A percentile compares a stretch with the other conserved stretches of the same genome.
Evolutionary conservation across 2,888 invertebrate genomes (phyloP).

Genomic region (Cerastoderma edule): DNA sequence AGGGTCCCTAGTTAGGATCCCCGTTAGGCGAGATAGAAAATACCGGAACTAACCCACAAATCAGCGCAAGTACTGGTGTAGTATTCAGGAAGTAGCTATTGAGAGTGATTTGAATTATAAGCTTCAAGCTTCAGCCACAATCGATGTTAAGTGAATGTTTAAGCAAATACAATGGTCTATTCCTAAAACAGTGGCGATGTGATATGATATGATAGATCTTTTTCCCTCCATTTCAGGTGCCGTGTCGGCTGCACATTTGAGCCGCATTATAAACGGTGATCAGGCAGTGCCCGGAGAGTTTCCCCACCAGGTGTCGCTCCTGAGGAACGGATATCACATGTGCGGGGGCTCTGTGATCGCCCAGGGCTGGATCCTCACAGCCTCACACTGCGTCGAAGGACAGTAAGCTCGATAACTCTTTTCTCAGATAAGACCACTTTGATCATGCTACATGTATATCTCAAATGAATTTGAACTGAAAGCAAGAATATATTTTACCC

Average conservation of each 20-base stretch:
- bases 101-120: neutral
- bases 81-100: too few species aligned
- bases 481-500: too few species aligned
- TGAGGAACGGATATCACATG: constrained; percentile 29
- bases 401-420: too few species aligned
- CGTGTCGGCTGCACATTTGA: constrained; percentile 2
- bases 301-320: constrained; percentile 38
- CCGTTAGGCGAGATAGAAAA: too few species aligned
- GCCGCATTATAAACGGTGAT: constrained; percentile 39
- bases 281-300: constrained; percentile 31
- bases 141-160: too few species aligned
- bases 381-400: constrained; percentile 45
- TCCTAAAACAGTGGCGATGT: neutral
- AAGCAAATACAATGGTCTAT: neutral
- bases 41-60: too few species aligned
- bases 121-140: neutral
- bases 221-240: neutral
- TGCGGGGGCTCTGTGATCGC: constrained; percentile 44
- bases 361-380: constrained; percentile 34
- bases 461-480: too few species aligned
- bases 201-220: neutral
- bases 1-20: too few species aligned
- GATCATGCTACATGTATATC: too few species aligned
- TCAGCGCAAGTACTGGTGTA: too few species aligned
- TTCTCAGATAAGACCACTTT: too few species aligned